Evolutionary conservation across 1,140 invertebrate genomes (phyloP).

Genomic region (Ceratitis capitata): DNA sequence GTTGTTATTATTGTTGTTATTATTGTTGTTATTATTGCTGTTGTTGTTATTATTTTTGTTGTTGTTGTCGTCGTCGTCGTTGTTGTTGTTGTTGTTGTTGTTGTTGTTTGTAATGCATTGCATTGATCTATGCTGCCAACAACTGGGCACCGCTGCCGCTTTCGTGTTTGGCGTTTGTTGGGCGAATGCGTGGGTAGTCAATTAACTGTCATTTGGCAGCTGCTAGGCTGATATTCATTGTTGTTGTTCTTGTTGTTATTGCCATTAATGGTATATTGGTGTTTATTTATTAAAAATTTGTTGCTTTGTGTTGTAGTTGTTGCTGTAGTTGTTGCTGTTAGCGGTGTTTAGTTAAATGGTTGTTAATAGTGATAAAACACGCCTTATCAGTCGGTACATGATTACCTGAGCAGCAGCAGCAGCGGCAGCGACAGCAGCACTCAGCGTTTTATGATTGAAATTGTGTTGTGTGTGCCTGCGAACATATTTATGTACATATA

Average conservation of each 20-base stretch:
- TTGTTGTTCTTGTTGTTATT: conserved; percentile 22
- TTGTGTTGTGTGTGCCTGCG: not conserved
- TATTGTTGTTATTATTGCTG: too few species aligned
- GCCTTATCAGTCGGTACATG: conserved; percentile 8
- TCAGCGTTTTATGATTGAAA: too few species aligned
- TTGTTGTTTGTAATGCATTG: not conserved
- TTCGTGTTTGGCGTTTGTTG: not conserved
- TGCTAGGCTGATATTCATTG: not conserved
- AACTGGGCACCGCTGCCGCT: not conserved
- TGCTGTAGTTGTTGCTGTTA: not conserved
- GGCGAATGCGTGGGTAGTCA: conserved; percentile 25
- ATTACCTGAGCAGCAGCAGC: conserved; percentile 19
- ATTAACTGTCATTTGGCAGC: conserved; percentile 32
- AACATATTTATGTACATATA: not conserved
- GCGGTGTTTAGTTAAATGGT: conserved; percentile 27
- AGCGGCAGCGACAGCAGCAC: too few species aligned
- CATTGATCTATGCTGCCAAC: not conserved
- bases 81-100: too few species aligned
- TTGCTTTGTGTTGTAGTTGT: not conserved
- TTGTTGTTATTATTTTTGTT: too few species aligned
- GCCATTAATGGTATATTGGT: not conserved
- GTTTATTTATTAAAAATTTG: too few species aligned
- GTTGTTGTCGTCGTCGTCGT: not conserved
- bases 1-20: too few species aligned
- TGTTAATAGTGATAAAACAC: conserved; percentile 32